These are phyloP conservation scores for Corythornis madagascariensis DNA, from an alignment of 2,113 vertebrate genomes.

Conservation along the genomic window DNA sequence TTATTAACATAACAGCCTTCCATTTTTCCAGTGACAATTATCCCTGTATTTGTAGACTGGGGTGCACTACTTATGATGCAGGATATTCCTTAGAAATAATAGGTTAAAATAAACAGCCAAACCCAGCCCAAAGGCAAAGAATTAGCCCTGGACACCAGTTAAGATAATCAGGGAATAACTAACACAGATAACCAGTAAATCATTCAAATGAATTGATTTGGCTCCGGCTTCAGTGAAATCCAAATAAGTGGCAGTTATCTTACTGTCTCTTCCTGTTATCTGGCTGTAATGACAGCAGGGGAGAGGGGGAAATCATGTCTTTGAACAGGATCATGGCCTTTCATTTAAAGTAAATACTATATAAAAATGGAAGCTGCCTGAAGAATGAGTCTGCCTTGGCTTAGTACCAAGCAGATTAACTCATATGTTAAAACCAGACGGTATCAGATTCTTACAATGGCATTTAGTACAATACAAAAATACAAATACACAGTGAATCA, in stretches of 20 bases:
- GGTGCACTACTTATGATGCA: background rate
- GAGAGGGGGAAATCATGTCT: constrained; percentile 35
- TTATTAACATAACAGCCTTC: background rate
- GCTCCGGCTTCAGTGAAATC: constrained; percentile 48
- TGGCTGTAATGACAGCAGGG: constrained; percentile 50
- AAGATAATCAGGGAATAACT: constrained; percentile 70
- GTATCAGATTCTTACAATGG: background rate
- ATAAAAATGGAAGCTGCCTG: constrained; percentile 27
- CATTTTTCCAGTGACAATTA: background rate
- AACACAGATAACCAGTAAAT: constrained; percentile 81
- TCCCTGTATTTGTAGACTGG: background rate
- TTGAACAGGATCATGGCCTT: constrained; percentile 54
- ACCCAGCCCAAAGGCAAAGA: constrained; percentile 7
- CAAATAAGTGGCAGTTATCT: constrained; percentile 70
- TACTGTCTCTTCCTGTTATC: constrained; percentile 66
- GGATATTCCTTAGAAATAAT: background rate
- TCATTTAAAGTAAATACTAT: constrained; percentile 47
- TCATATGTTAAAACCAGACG: constrained; percentile 27
- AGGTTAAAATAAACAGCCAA: constrained; percentile 14
- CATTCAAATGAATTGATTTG: constrained; percentile 82
- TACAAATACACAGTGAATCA: background rate
- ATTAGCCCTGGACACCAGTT: background rate
- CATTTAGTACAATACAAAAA: background rate
- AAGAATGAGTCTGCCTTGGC: constrained; percentile 15
- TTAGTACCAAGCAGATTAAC: constrained; percentile 23